A percentile compares a stretch with the other conserved stretches of the same genome.
phyloP scores from a whole-genome alignment of 2,797 vertebrate genomes.

The Eleutherodactylus coqui region DNA sequence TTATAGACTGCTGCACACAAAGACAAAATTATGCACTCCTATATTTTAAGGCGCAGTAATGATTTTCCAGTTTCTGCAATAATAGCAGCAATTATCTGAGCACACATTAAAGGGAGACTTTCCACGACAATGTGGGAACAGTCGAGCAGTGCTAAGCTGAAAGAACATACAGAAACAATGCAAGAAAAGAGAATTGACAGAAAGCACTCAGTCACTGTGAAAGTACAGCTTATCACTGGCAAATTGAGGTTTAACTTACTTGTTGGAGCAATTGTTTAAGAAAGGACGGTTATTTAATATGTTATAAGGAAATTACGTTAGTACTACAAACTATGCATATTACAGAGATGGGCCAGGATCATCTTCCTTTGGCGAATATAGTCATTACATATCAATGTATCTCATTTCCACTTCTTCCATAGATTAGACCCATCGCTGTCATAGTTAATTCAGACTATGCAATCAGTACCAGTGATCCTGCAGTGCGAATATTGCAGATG shows the following conservation, averaged over 20 bases:
- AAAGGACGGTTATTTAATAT: neutral
- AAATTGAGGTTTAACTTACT: conserved; percentile 22
- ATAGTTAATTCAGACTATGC: no score
- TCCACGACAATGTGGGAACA: neutral
- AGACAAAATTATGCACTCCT: conserved; percentile 26
- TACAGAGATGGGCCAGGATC: neutral
- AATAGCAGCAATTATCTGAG: conserved; percentile 50
- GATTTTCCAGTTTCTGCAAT: conserved; percentile 52
- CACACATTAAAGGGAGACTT: conserved; percentile 35
- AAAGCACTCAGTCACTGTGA: conserved; percentile 4
- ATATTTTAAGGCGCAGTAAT: conserved; percentile 45
- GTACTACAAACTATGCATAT: neutral
- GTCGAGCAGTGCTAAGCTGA: neutral
- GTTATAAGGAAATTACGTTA: neutral
- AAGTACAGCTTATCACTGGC: conserved; percentile 16
- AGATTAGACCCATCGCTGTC: neutral
- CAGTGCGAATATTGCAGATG: neutral
- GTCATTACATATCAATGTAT: neutral
- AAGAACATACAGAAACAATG: conserved; percentile 18
- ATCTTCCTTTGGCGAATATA: neutral
- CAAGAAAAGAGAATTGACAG: neutral
- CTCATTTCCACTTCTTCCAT: neutral
- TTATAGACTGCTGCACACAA: conserved; percentile 41
- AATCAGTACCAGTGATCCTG: no score
- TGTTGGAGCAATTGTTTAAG: conserved; percentile 12